Percentiles rank a stretch among this genome's conserved stretches.
Conservation (phyloP, 2,888 invertebrate genomes). For the Papilio demoleus region DNA sequence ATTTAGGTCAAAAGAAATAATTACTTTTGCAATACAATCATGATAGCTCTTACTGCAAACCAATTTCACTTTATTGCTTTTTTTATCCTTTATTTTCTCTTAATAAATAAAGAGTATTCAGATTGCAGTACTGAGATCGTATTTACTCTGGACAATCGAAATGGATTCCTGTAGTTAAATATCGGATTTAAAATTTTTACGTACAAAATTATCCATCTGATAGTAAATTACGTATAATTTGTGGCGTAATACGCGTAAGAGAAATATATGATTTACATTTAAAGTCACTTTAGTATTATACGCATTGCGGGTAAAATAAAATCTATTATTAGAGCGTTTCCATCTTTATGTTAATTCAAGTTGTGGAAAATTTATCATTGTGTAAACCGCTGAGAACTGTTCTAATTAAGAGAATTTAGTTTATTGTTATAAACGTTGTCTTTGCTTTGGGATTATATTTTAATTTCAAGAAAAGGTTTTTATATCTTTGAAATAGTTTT, state of each 20-base stretch:
- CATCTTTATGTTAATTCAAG: conserved; percentile 1
- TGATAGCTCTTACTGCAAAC: neutral
- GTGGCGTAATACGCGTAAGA: too few species aligned
- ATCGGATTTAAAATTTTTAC: neutral
- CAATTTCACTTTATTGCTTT: conserved; percentile 1
- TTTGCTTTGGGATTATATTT: neutral
- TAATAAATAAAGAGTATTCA: conserved; percentile 5
- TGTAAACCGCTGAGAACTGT: neutral
- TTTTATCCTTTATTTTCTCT: neutral
- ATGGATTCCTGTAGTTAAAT: neutral
- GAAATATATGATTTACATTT: too few species aligned
- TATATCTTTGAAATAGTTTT: neutral
- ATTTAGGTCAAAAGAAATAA: neutral
- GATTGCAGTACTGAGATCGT: neutral
- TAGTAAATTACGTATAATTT: too few species aligned
- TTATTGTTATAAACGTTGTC: neutral
- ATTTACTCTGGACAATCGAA: neutral
- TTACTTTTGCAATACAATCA: neutral
- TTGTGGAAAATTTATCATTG: conserved; percentile 9
- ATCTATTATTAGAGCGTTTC: neutral
- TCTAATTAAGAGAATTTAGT: conserved; percentile 3
- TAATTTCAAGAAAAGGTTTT: neutral
- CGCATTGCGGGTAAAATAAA: conserved; percentile 11
- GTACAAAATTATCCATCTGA: neutral
- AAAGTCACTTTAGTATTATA: neutral